Evolutionary conservation across 2,888 invertebrate genomes (phyloP).

Genomic region (Morinoia aosen): DNA sequence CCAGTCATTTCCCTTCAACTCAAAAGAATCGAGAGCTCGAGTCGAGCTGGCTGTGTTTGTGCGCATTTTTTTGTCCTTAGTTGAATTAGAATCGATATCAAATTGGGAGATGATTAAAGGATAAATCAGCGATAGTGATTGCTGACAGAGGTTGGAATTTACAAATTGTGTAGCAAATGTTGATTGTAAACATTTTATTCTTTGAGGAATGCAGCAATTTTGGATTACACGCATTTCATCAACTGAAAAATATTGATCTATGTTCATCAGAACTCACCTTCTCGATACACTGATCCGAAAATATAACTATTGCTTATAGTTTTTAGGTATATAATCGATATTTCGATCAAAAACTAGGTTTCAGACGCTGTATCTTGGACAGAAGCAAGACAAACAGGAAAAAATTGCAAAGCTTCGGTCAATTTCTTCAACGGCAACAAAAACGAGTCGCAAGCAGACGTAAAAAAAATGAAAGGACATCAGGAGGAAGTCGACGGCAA

Average conservation of each 20-base stretch:
- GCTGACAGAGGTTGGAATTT: background rate
- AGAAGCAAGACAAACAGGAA: too few relatives aligned
- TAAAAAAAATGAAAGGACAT: too few relatives aligned
- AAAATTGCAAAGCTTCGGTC: too few relatives aligned
- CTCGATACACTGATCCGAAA: background rate
- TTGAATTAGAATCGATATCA: background rate
- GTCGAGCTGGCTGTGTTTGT: background rate
- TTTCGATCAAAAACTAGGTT: background rate
- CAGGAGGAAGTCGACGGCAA: too few relatives aligned
- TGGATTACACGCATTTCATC: too few relatives aligned
- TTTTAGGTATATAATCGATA: background rate
- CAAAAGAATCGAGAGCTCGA: background rate
- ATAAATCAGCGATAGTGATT: background rate
- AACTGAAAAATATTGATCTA: too few relatives aligned
- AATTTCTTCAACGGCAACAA: too few relatives aligned
- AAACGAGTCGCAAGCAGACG: too few relatives aligned
- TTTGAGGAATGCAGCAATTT: too few relatives aligned
- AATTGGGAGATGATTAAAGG: background rate
- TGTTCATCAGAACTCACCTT: too few relatives aligned
- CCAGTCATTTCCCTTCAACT: conserved; percentile 1
- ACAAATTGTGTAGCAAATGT: background rate
- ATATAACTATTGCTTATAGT: background rate
- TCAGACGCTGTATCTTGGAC: too few relatives aligned
- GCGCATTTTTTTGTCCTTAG: background rate
- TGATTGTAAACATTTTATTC: background rate